Evolutionary conservation across 2,797 vertebrate species (phyloP).

Genomic region (Cirrhinus molitorella): DNA sequence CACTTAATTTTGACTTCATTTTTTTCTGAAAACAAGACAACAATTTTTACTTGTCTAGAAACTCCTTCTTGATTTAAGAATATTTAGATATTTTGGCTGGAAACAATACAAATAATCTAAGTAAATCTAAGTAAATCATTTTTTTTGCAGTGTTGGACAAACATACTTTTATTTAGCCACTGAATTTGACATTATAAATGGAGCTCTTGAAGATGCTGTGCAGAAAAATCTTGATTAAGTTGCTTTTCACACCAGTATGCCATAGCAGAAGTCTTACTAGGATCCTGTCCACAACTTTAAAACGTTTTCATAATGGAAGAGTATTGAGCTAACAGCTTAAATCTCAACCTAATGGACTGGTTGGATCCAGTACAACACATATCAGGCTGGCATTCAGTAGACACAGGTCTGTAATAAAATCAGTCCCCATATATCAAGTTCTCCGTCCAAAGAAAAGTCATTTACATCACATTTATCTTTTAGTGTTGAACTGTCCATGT

Average conservation of each 20-base stretch:
- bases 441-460: constrained; percentile 17
- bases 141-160: no score
- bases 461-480: constrained; percentile 19
- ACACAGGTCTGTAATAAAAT: constrained; percentile 22
- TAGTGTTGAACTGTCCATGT: constrained; percentile 17
- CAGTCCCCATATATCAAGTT: constrained; percentile 26
- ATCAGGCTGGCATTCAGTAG: constrained; percentile 22
- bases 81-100: no score
- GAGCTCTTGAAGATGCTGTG: not conserved
- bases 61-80: no score
- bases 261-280: constrained; percentile 1
- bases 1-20: no score
- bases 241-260: not conserved
- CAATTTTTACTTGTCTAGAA: no score
- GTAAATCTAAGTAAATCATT: no score
- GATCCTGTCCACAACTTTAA: constrained; percentile 13
- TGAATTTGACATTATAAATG: not conserved
- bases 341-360: constrained; percentile 27
- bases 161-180: not conserved
- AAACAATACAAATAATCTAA: no score
- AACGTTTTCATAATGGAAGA: constrained; percentile 35
- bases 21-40: no score
- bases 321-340: constrained; percentile 23
- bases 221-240: not conserved
- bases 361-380: constrained; percentile 28